Percentiles rank a stretch among this genome's conserved stretches.
Conservation (phyloP, 2,113 vertebrate species). For the Prunella fulvescens region DNA sequence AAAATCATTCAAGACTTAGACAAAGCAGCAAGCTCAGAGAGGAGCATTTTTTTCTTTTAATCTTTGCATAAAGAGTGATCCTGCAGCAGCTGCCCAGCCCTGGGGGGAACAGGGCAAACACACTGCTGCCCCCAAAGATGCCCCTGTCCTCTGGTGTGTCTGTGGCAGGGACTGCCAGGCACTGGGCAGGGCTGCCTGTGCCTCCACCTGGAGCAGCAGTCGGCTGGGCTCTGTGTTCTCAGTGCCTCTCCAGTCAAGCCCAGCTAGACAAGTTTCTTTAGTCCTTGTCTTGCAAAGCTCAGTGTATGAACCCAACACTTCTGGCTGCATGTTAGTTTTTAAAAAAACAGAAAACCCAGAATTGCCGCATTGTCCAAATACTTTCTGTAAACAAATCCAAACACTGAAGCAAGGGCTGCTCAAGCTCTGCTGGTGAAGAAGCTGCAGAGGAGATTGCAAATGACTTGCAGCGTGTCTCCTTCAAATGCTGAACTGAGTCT, state of each 20-base stretch:
- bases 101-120: background rate
- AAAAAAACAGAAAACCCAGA: background rate
- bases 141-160: background rate
- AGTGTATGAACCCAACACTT: background rate
- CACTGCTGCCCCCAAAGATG: background rate
- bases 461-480: background rate
- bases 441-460: background rate
- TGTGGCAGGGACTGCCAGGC: background rate
- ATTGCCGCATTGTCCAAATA: background rate
- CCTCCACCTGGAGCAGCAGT: background rate
- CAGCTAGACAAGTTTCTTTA: background rate
- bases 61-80: conserved; percentile 41
- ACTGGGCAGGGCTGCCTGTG: background rate
- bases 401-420: background rate
- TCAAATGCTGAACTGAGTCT: background rate
- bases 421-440: background rate
- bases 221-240: accelerated
- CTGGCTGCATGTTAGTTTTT: background rate
- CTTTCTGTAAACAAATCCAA: background rate
- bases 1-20: conserved; percentile 70
- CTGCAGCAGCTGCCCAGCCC: conserved; percentile 33
- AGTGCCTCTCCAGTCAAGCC: background rate
- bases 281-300: background rate
- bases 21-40: conserved; percentile 54
- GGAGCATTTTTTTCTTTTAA: conserved; percentile 28